Percentiles rank a stretch among this genome's conserved stretches.
Conservation (phyloP, 2,888 invertebrate genomes). For the Adelognathus sp. region DNA sequence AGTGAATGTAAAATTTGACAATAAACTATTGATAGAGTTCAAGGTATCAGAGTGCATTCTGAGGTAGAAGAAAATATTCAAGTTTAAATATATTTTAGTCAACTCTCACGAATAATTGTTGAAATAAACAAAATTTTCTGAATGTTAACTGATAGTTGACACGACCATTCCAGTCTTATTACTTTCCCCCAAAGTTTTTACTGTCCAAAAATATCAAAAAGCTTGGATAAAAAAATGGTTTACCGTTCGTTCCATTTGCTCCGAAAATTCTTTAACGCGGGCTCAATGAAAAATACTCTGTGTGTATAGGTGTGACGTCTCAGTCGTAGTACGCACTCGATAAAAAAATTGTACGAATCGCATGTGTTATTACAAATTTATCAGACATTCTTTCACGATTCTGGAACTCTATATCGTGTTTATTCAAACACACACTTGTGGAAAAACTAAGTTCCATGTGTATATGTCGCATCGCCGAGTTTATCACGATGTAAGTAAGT, state of each 20-base stretch:
- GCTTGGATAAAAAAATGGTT: not conserved
- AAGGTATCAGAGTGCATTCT: no score
- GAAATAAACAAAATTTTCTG: no score
- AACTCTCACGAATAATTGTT: no score
- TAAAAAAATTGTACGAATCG: conserved; percentile 47
- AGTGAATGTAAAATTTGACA: no score
- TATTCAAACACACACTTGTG: not conserved
- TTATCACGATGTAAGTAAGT: conserved; percentile 48
- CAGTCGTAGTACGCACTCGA: conserved; percentile 39
- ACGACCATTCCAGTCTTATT: not conserved
- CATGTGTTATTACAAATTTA: conserved; percentile 24
- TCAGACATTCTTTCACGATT: conserved; percentile 38
- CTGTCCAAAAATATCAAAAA: not conserved
- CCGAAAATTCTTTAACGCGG: not conserved
- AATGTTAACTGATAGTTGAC: no score
- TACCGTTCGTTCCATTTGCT: not conserved
- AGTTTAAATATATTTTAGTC: no score
- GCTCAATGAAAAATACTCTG: not conserved
- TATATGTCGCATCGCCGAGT: conserved; percentile 33
- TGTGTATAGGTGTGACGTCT: conserved; percentile 15
- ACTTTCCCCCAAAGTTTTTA: not conserved
- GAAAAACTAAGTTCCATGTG: conserved; percentile 1
- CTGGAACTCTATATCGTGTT: not conserved
- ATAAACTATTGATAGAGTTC: no score
- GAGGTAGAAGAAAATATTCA: no score